Evolutionary conservation across 92 coral and sea anemone genomes (phyloP), one percentile per base, ranked within the genome.

Genomic region (Porites cylindrica): DNA sequence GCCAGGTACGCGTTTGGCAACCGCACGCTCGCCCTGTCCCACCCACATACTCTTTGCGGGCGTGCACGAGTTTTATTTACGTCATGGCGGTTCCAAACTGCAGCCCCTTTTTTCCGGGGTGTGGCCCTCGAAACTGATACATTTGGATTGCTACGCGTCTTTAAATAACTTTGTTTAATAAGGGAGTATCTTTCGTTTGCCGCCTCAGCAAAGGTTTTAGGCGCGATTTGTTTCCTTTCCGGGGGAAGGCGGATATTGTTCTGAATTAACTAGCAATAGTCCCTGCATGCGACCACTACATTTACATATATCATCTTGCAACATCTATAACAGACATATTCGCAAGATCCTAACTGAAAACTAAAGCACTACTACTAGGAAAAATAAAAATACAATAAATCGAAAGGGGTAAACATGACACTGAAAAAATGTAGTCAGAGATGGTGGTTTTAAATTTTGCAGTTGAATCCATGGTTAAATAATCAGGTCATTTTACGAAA

Each of bases 81-180:
- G 86, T 71, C 86, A 82, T 16, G 9, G 24, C 8, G 52, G 65
- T 18, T 70, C 60, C 59, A 16, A 70, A 16, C 10, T 76, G 53
- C 59, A 5, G 64, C 75, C 54, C 19, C 2, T 43, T 51, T 18
- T 13, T 56, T 82, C 78, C 77, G 78, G 86, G 86, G 21, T 21
- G 77, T 12, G 23, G 69, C 10, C 21, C 17, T 32, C 47, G 20
- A 80, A 68, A 52, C 74, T 26, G 10, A 80, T 6, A 17, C 2
- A 62, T 75, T 75, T 32, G 23, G 6, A 21, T 52, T 10, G 78
- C 12, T 56, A 20, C 50, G 78, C 78, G 63, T 18, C 32, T 47
- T 70, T 69, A 56, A 82, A 68, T 56, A 70, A 10, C 19, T 58
- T 26, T 56, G 61, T 56, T 70, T 70, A 38, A 38, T 38, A 38